Percentiles rank a stretch among this genome's conserved stretches.
phyloP scores from a whole-genome alignment of 1,140 invertebrate species.

The Orchesella cincta region DNA sequence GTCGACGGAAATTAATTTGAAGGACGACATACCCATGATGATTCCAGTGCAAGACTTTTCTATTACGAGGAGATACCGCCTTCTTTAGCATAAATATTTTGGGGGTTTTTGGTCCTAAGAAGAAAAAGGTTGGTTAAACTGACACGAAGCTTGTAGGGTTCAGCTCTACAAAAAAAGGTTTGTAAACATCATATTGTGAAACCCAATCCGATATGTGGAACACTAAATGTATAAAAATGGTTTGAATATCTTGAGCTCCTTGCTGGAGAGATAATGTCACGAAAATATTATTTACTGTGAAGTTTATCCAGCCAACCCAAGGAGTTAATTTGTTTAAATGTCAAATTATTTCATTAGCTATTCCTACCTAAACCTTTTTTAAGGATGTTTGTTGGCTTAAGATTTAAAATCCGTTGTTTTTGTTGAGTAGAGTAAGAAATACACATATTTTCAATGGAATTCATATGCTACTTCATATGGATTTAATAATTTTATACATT shows the following conservation, averaged over 20 bases:
- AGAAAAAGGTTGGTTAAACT: not conserved
- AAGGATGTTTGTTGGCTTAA: too few species aligned
- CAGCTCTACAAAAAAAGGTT: conserved; percentile 6
- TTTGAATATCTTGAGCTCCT: not conserved
- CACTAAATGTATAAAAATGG: conserved; percentile 1
- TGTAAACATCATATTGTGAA: conserved; percentile 22
- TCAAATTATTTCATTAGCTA: conserved; percentile 28
- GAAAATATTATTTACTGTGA: conserved; percentile 23
- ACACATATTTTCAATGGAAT: too few species aligned
- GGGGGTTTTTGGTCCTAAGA: not conserved
- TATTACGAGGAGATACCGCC: not conserved
- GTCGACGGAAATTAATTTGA: not conserved
- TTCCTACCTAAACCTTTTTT: too few species aligned
- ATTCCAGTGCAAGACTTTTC: not conserved
- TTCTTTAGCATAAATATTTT: not conserved
- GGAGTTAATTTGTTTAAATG: conserved; percentile 30
- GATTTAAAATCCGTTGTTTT: too few species aligned
- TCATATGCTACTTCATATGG: too few species aligned
- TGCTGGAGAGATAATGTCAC: conserved; percentile 14
- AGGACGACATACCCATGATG: not conserved
- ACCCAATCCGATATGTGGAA: conserved; percentile 25
- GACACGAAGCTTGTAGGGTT: conserved; percentile 1
- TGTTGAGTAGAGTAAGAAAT: too few species aligned
- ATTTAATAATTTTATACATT: too few species aligned
- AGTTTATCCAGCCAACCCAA: not conserved